Evolutionary conservation across 2,888 invertebrate genomes (phyloP), one percentile per base, ranked within the genome.

Genomic region (Leptodirus hochenwartii): DNA sequence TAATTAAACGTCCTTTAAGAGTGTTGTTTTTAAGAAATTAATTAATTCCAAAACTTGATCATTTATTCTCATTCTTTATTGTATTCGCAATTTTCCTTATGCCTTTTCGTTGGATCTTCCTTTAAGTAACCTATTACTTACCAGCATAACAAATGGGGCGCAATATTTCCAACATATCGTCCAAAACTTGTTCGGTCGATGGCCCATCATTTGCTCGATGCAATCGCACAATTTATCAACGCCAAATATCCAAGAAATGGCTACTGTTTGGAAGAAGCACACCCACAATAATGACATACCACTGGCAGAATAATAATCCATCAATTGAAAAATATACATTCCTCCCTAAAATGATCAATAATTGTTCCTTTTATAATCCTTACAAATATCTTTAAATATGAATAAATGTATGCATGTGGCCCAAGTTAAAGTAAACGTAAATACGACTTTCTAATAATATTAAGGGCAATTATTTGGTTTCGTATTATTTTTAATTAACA

Each of bases 281-380:
- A 66, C 64, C 65, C 66, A 67, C 8, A 67, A 47, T 30, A 66
- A 51, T 4, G 65, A 64, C 58, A 66, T 62, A 6, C 66, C 65
- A 37, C 64, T 65, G 3, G 65, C 66, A 3, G 65, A 63, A 41
- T 67, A 67, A 42, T 62, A 64, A 51, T 90, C 90, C 65, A 91
- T 79, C 40, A 91, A 53, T 61, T 87, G 87, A 52, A 90, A 85
- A 49, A 80, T 75, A 50, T 80, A 90, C 54, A 88, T 87, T 39
- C 90, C 90, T 40, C 87, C 84, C 74, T 78, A 49, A 5, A 54
- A 51, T 35, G 32, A 33, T 29, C 31, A 24, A 35, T 33, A 24
- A 29, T 29, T 25, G 16, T 20, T 20, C 9, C 9, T n/a, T n/a
- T n/a, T 20, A 20, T 20, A 8, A n/a, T 8, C 20, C 20, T n/a